Conservation (phyloP, 2,888 invertebrate species). For the Torymus auratus region DNA sequence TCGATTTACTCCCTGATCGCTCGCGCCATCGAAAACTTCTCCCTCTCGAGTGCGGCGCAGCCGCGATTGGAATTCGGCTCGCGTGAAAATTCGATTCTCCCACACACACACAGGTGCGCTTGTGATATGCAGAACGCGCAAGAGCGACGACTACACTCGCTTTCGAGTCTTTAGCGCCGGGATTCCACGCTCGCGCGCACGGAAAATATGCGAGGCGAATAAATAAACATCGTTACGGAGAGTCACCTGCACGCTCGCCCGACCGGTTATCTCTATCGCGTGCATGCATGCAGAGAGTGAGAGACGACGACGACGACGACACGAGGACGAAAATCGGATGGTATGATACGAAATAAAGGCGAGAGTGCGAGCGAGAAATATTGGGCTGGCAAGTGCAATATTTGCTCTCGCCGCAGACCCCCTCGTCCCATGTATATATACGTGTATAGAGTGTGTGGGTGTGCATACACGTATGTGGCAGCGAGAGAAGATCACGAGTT, state of each 20-base stretch:
- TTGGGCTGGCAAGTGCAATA: constrained; percentile 24
- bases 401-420: not conserved
- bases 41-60: not conserved
- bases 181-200: constrained; percentile 2
- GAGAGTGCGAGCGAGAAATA: not conserved
- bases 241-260: constrained; percentile 13
- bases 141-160: not conserved
- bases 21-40: not conserved
- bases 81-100: constrained; percentile 35
- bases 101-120: not conserved
- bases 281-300: not conserved
- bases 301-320: not conserved
- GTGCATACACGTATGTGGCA: too few species aligned
- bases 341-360: not conserved
- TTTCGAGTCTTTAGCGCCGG: constrained; percentile 6
- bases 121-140: not conserved
- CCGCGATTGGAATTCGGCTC: not conserved
- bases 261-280: too few species aligned
- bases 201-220: constrained; percentile 22
- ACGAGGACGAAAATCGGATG: constrained; percentile 16
- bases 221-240: constrained; percentile 42
- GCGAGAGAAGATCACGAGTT: too few species aligned
- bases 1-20: too few species aligned
- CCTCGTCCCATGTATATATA: not conserved
- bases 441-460: too few species aligned